Evolutionary conservation across 2,888 invertebrate genomes (phyloP), one percentile per base, ranked within the genome.

Genomic region (Crematogaster levior): DNA sequence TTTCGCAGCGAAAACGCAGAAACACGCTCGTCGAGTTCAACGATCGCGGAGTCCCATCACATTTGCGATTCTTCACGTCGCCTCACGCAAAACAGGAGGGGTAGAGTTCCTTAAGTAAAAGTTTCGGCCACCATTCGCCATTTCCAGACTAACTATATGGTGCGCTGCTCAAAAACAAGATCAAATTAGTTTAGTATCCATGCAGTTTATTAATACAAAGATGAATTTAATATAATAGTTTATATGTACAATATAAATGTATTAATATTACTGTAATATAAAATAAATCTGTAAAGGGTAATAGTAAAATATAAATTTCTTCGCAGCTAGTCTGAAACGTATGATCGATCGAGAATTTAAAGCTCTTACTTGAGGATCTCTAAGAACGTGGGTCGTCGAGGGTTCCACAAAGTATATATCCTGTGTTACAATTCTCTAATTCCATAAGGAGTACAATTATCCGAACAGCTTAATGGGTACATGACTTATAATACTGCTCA

Each of bases 381-480:
- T 9, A 48, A 73, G 12, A 63, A 51, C 27, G 24, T 24, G 27
- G 15, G 51, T 75, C 24, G 48, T n/a, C n/a, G 24, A 63, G 27
- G n/a, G 4, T n/a, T 48, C 37, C 24, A 51, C 51, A 46, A 63
- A 61, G 63, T 63, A 37, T 43, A 48, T 63, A 75, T 74, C 9
- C 24, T 37, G 37, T 63, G n/a, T 63, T 21, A 40, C 12, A 53
- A n/a, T 65, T 53, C 27, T 53, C 61, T 61, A 61, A 60, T 60
- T 60, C 15, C 48, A 30, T 21, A 51, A 65, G n/a, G n/a, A 53
- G 12, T 63, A 75, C 75, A 75, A 75, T 75, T 75, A 75, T 65
- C 63, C 65, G 40, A 65, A 37, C 63, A 75, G 65, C 65, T 40
- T 65, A 51, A 75, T 40, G 7, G 5, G 0, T 51, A 75, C 63